phyloP scores from a whole-genome alignment of 2,113 vertebrate genomes.

The Varanus salvator region DNA sequence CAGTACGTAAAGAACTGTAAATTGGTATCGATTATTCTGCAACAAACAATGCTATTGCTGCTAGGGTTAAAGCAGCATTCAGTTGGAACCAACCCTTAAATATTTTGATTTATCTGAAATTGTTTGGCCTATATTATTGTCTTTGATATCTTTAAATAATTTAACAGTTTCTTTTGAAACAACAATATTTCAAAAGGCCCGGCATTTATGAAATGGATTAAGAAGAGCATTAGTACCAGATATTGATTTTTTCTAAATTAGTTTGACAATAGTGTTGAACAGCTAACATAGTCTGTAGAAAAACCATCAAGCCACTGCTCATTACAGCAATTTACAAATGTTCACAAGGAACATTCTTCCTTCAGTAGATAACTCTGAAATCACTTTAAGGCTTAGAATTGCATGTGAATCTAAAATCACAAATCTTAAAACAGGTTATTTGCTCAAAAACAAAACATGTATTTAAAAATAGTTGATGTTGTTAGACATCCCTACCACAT shows the following conservation, averaged over 20 bases:
- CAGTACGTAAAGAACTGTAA: neutral
- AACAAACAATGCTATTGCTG: neutral
- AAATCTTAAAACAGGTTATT: neutral
- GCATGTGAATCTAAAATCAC: neutral
- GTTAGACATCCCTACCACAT: neutral
- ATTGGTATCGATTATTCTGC: neutral
- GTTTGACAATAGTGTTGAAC: neutral
- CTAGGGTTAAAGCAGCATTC: neutral
- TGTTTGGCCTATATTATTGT: neutral
- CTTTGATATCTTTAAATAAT: neutral
- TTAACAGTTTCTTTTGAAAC: too few species aligned
- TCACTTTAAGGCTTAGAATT: neutral
- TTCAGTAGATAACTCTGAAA: neutral
- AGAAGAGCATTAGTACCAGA: neutral
- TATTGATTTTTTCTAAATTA: neutral
- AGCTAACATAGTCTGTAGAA: too few species aligned
- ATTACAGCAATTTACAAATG: neutral
- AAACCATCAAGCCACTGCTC: neutral
- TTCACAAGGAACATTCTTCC: neutral
- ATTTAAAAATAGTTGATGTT: neutral
- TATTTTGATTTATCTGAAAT: neutral
- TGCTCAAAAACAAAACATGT: neutral
- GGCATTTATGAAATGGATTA: too few species aligned
- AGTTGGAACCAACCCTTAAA: neutral
- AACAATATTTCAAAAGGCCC: neutral